Base-by-base conservation (phyloP, 2,888 invertebrate genomes). In the Epirrhoe alternata region DNA sequence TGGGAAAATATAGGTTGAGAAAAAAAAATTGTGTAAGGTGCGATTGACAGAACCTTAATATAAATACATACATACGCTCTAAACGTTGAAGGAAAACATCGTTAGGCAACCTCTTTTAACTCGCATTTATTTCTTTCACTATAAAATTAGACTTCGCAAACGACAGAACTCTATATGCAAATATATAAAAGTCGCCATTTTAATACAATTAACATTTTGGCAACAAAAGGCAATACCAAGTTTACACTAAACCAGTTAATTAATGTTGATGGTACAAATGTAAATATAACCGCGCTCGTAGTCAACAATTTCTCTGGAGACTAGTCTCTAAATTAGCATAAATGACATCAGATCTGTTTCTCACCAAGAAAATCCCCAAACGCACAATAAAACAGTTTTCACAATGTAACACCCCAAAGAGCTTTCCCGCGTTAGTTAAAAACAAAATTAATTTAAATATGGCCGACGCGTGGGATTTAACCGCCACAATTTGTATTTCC, bases 361-460 rank as follows among this genome's bases (percentile, higher is more conserved):
- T 75, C 74, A 71, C 68, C 60, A 73, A 67, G 67, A 73, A 77
- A 64, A 77, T 69, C 70, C 81, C 82, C 83, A 75, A 74, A 77
- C 73, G 82, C 73, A 76, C 79, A 72, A 78, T 82, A 81, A 81
- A 83, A 79, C 81, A 80, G 77, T 81, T 82, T 80, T 76, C 80
- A 78, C 79, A 82, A 79, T 79, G 81, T 81, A 80, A 77, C 82
- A 74, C 82, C 82, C 83, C 76, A 72, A 81, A 81, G 78, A 81
- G 83, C 78, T 85, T 86, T 87, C 86, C 83, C 86, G 86, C 85
- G 85, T 85, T 84, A 80, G 81, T 86, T 85, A 86, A 86, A 86
- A 86, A 83, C 81, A 76, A 85, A 85, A 89, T 88, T 87, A 87
- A 87, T 86, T 86, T 83, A 86, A 86, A 88, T 86, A 87, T 86